phyloP scores from a whole-genome alignment of 2,797 vertebrate genomes.

The Myotis findleyi region DNA sequence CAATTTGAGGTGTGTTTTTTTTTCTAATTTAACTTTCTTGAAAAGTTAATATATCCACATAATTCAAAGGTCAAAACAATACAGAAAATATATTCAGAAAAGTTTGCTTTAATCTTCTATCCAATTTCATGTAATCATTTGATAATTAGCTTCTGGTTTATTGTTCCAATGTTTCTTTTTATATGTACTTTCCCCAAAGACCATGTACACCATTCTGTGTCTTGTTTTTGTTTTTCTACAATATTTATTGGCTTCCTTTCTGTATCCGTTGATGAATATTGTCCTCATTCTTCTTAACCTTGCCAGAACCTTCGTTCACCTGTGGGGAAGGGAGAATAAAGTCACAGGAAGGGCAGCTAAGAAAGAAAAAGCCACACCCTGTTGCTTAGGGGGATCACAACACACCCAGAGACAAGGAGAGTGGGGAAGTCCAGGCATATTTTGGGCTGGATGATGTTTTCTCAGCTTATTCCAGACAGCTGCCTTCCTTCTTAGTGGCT shows the following conservation, averaged over 20 bases:
- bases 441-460: neutral
- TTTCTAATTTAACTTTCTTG: neutral
- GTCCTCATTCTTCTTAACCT: neutral
- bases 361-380: neutral
- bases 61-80: neutral
- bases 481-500: neutral
- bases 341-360: neutral
- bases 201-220: neutral
- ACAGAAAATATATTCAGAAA: neutral
- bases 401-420: neutral
- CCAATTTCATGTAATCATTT: neutral
- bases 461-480: neutral
- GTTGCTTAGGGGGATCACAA: neutral
- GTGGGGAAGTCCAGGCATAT: neutral
- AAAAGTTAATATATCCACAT: neutral
- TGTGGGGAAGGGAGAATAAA: neutral
- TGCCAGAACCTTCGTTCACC: neutral
- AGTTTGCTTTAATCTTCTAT: neutral
- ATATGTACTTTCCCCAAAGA: neutral
- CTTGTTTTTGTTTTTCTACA: neutral
- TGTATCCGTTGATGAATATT: neutral
- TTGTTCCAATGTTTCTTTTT: neutral
- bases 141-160: slow-evolving; percentile 22
- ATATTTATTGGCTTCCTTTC: neutral
- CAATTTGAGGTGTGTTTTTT: neutral